Conservation (phyloP, 2,888 invertebrate species). For the Operophtera brumata region DNA sequence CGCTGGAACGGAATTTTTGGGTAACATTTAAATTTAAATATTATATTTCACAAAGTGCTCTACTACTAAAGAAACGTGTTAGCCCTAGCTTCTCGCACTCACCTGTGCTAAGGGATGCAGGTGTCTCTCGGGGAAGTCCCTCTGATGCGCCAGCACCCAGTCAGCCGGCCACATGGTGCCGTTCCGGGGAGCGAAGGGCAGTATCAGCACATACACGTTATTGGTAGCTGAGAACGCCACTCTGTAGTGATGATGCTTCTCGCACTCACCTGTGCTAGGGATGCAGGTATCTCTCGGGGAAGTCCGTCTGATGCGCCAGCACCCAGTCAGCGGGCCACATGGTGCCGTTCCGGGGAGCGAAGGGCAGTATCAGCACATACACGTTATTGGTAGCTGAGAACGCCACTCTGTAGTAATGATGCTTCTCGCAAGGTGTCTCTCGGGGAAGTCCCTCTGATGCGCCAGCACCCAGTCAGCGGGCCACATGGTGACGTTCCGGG, state of each 20-base stretch:
- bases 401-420: constrained; percentile 93
- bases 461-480: constrained; percentile 91
- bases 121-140: constrained; percentile 93
- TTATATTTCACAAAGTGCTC: no score
- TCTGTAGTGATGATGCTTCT: constrained; percentile 92
- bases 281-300: constrained; percentile 92
- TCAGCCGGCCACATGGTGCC: constrained; percentile 93
- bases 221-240: constrained; percentile 85
- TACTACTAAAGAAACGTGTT: no score
- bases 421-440: constrained; percentile 87
- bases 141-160: constrained; percentile 90
- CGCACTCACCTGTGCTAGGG: constrained; percentile 88
- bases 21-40: no score
- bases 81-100: no score
- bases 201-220: constrained; percentile 75
- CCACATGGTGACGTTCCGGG: constrained; percentile 90
- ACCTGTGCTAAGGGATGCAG: constrained; percentile 93
- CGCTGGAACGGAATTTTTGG: no score
- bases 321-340: constrained; percentile 94
- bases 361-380: constrained; percentile 85
- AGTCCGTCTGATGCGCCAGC: constrained; percentile 89
- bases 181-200: constrained; percentile 89
- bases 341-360: constrained; percentile 88
- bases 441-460: constrained; percentile 92
- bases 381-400: constrained; percentile 77